Base-by-base conservation (phyloP, 2,797 vertebrate genomes). In the Semaprochilodus insignis region DNA sequence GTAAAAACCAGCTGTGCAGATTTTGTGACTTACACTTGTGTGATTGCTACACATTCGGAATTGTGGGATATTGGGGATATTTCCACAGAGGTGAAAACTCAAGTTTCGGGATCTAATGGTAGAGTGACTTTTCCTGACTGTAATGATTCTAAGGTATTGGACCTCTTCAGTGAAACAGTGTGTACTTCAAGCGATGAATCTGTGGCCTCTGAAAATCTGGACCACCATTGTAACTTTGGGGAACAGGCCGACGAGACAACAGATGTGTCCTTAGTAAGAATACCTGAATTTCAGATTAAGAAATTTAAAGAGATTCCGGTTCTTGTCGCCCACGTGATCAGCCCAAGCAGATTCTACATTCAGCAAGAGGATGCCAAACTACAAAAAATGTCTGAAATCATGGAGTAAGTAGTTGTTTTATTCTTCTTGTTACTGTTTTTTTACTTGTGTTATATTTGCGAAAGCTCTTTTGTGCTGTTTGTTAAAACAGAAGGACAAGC, bases 51-150 rank as follows among this genome's bases (percentile, higher is more conserved):
- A n/a, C 85, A 91, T 77, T 93, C 89, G 13, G 94, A 95, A 83
- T 65, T 95, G 52, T 96, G 95, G 95, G 94, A 95, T 81, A 54
- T 93, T 2, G 92, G 89, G 63, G 87, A 93, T 70, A 83, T 95
- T 63, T 83, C 86, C 48, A 87, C 86, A 27, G 85, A 89, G 10
- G 81, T 80, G 16, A 78, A 36, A 76, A 59, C 73, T 66, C 1
- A 65, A 82, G 63, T 19, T 48, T 14, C 2, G 71, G 11, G 15
- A 5, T 51, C 11, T 65, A 34, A 36, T 85, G 80, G 83, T 44
- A 78, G 8, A 59, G 21, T 5, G 3, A 1, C 25, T 48, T 79
- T 77, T 21, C 52, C 73, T 44, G 23, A 31, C 52, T 69, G 51
- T 25, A 84, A 74, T 60, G n/a, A 16, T 25, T 36, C 19, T 0